A percentile compares a stretch with the other conserved stretches of the same genome.
These are phyloP conservation scores for Leptinotarsa lineolata DNA, from an alignment of 1,140 invertebrate species.

Conservation along the genomic window DNA sequence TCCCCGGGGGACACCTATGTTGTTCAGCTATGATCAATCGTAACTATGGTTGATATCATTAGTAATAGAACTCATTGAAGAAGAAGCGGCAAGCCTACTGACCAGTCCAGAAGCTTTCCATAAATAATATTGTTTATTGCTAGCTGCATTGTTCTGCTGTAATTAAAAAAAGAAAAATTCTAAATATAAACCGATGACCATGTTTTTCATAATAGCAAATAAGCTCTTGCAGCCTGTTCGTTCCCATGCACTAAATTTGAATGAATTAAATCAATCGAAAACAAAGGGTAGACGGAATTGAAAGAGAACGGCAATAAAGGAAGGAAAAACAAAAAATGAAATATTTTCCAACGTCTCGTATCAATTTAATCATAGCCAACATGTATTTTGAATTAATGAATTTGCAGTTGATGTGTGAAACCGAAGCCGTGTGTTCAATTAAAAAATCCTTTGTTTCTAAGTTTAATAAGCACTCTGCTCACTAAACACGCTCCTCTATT, in stretches of 20 bases:
- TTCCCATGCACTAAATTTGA: conserved; percentile 32
- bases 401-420: conserved; percentile 51
- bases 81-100: no score
- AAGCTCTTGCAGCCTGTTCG: conserved; percentile 11
- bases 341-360: conserved; percentile 45
- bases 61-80: no score
- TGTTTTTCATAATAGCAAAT: conserved; percentile 16
- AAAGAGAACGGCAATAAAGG: conserved; percentile 33
- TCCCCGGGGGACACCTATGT: no score
- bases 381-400: conserved; percentile 46
- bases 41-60: no score
- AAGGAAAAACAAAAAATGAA: conserved; percentile 35
- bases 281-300: conserved; percentile 33
- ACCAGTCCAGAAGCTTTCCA: no score
- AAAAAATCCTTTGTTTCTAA: conserved; percentile 53
- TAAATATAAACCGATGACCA: conserved; percentile 17
- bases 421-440: conserved; percentile 50
- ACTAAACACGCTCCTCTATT: conserved; percentile 39
- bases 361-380: conserved; percentile 44
- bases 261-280: conserved; percentile 43
- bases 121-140: background rate
- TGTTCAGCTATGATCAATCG: no score
- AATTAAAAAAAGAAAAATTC: conserved; percentile 8
- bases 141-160: background rate
- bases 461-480: conserved; percentile 51